Base-by-base conservation (phyloP, 2,113 vertebrate species). In the Capreolus pygargus region DNA sequence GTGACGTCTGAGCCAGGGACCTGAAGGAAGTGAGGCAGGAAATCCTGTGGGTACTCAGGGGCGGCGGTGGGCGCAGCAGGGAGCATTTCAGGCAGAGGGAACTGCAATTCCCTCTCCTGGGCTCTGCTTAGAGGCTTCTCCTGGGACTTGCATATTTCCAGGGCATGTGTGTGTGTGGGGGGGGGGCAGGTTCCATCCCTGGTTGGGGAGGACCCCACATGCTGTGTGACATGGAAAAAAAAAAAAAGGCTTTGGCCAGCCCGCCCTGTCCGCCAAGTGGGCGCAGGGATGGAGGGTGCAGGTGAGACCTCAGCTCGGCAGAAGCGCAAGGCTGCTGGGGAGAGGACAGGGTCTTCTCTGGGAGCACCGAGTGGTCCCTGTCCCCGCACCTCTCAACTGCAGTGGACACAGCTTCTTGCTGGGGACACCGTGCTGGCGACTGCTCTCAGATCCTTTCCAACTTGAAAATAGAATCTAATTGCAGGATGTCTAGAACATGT, bases 371-470 rank as follows among this genome's bases (percentile, higher is more conserved):
- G 81, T 50, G 14, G 30, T 27, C 57, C 58, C 39, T 90, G 50
- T 61, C 67, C 89, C 43, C 15, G 33, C 27, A 81, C n/a, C 61
- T 61, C 43, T 76, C 76, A 84, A 74, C 47, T 55, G 36, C 60
- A 85, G 67, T 19, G 55, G 45, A 89, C 13, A 79, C 54, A 45
- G 13, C 50, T 87, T 86, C 85, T 89, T 33, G 6, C 4, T 74
- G 36, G 15, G 36, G 19, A 54, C 17, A n/a, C 50, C 4, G 9
- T 45, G 52, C 12, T 15, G 17, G 74, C 11, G 21, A 58, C 36
- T 60, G 52, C 52, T 55, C 76, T 90, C 39, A 64, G 81, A 81
- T 94, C 50, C 82, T 47, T 90, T 92, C 76, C 28, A 33, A 64
- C 36, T 33, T 50, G 33, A 79, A 85, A 85, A 45, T 7, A 81